phyloP scores from a whole-genome alignment of 2,797 vertebrate species.

The Enteromius anoplus region DNA sequence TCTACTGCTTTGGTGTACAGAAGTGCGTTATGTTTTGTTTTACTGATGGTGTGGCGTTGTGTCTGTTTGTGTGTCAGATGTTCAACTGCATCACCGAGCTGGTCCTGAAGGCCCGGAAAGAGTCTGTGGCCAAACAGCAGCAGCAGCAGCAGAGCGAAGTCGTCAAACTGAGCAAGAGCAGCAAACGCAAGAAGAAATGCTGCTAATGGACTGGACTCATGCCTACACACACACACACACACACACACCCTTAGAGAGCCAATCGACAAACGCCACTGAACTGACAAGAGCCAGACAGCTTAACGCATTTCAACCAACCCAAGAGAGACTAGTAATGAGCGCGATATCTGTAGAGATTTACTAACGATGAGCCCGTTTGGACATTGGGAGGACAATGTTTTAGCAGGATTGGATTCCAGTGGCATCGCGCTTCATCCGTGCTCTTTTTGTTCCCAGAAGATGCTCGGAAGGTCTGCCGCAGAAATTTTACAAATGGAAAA shows the following conservation, averaged over 20 bases:
- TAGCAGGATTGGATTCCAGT: conserved; percentile 70
- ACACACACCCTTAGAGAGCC: conserved; percentile 23
- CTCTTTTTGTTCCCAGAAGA: not conserved
- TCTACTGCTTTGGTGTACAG: not conserved
- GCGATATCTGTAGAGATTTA: conserved; percentile 42
- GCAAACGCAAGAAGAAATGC: conserved; percentile 98
- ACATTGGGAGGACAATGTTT: conserved; percentile 66
- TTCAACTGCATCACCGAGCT: conserved; percentile 99
- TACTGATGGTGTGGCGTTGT: not conserved
- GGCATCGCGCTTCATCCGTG: conserved; percentile 75
- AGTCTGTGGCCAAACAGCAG: conserved; percentile 94
- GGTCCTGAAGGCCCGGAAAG: conserved; percentile 96
- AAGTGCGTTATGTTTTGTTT: not conserved
- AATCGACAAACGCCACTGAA: conserved; percentile 63
- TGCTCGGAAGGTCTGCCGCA: conserved; percentile 74
- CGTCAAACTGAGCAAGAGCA: conserved; percentile 97
- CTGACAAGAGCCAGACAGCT: conserved; percentile 53
- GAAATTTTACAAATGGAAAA: conserved; percentile 68
- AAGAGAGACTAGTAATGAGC: conserved; percentile 35
- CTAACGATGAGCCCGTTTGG: conserved; percentile 37
- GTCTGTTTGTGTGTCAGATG: conserved; percentile 80
- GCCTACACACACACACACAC: conserved; percentile 43
- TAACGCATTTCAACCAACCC: conserved; percentile 22
- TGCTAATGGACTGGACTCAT: conserved; percentile 82
- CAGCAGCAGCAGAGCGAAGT: conserved; percentile 99